phyloP scores from a whole-genome alignment of 2,888 invertebrate genomes.

The Diloba caeruleocephala region DNA sequence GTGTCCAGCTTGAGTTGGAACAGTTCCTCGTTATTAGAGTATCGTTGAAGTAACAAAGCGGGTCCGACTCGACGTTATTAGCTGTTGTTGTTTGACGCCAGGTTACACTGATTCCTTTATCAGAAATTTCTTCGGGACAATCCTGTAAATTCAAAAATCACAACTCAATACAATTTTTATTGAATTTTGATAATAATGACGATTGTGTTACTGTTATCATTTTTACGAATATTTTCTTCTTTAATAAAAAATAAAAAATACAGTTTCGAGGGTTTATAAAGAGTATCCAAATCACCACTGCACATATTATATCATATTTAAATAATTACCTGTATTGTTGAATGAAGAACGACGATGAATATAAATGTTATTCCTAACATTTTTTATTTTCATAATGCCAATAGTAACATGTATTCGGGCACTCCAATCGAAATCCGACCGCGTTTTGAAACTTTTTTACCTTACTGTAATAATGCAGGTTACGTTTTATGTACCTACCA shows the following conservation, averaged over 20 bases:
- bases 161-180: too few relatives aligned
- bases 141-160: slow-evolving; percentile 60
- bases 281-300: too few relatives aligned
- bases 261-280: too few relatives aligned
- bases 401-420: slow-evolving; percentile 15
- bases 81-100: slow-evolving; percentile 69
- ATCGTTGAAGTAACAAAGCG: slow-evolving; percentile 70
- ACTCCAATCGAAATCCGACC: slow-evolving; percentile 17
- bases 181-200: too few relatives aligned
- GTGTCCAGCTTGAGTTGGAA: slow-evolving; percentile 70
- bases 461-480: slow-evolving; percentile 32
- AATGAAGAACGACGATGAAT: slow-evolving; percentile 10
- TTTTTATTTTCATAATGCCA: slow-evolving; percentile 27
- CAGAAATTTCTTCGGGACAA: slow-evolving; percentile 73
- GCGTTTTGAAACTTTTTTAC: slow-evolving; percentile 47
- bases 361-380: slow-evolving; percentile 12
- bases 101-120: slow-evolving; percentile 68
- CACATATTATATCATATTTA: too few relatives aligned
- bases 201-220: too few relatives aligned
- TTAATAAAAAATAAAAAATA: too few relatives aligned
- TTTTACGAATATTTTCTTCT: too few relatives aligned
- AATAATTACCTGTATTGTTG: slow-evolving; percentile 26
- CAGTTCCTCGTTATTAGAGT: slow-evolving; percentile 73
- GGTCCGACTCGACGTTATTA: slow-evolving; percentile 70
- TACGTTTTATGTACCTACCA: slow-evolving; percentile 16